These are phyloP conservation scores for Strix occidentalis DNA, from an alignment of 2,797 vertebrate species.

Conservation along the genomic window DNA sequence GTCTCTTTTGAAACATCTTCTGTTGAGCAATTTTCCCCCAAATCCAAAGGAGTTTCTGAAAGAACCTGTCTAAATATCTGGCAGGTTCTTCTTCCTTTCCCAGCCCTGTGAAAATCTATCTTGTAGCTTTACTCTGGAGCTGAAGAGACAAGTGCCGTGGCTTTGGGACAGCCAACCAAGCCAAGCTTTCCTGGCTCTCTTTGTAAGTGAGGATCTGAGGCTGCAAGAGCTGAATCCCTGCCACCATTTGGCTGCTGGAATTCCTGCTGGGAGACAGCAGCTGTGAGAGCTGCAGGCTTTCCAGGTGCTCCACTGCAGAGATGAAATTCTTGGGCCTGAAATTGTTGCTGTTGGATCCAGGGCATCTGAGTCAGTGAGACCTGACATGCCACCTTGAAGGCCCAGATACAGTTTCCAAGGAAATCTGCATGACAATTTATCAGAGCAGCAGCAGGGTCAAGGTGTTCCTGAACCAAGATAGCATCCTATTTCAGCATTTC, in stretches of 20 bases:
- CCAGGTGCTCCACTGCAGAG: not conserved
- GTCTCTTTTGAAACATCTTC: rapidly evolving
- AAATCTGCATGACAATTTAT: not conserved
- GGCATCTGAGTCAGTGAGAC: not conserved
- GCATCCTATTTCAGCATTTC: not conserved
- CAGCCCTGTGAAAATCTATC: not conserved
- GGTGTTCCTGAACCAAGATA: not conserved
- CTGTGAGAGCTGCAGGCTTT: not conserved
- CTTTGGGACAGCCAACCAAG: not conserved
- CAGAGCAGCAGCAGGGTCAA: not conserved
- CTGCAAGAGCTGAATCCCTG: not conserved
- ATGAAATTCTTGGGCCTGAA: not conserved
- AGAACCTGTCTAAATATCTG: rapidly evolving
- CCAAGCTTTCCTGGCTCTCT: not conserved
- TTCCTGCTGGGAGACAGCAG: not conserved
- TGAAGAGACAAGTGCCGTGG: rapidly evolving
- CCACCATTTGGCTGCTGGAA: not conserved
- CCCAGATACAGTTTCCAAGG: rapidly evolving
- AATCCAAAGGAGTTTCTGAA: not conserved
- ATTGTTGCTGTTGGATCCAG: not conserved
- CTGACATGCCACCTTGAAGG: rapidly evolving
- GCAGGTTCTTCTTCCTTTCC: not conserved
- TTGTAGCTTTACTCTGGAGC: not conserved
- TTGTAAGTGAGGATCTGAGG: not conserved
- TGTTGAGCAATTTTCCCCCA: not conserved